Evolutionary conservation across 2,113 vertebrate species (phyloP), one percentile per base, ranked within the genome.

Genomic region (Camelus bactrianus): DNA sequence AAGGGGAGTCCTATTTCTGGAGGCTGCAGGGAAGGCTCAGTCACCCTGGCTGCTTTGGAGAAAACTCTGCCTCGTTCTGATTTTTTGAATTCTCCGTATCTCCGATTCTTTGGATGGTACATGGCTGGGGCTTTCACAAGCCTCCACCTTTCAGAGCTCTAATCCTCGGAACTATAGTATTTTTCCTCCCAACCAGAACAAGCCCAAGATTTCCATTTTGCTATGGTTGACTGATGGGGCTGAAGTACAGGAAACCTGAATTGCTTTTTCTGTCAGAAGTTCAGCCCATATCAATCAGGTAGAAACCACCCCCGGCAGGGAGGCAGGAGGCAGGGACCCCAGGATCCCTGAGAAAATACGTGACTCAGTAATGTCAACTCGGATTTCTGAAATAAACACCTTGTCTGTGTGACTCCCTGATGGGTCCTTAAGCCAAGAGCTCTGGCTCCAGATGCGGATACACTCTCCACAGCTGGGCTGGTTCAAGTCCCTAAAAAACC

Each of bases 341-440:
- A 20, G 46, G 35, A 15, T 67, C n/a, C 62, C 28, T 54, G 56
- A 82, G 14, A 83, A 48, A 79, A 14, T 20, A 9, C 0, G 9
- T n/a, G 50, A 75, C 32, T 58, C 15, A 46, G 46, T 24, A 22
- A 70, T 16, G 26, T 9, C 35, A 60, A 32, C 7, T 65, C 64
- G 62, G 82, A 69, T 85, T 90, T 93, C 76, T 48, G 65, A 91
- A 89, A 95, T 52, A 85, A 77, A 86, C 35, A 42, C 16, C 32
- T 82, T 77, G 76, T 67, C n/a, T 0, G 0, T 58, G n/a, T 30
- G 35, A 56, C 46, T 35, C 6, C 17, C 12, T 22, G 35, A n/a
- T 48, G 26, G 38, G 26, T 92, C 60, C 30, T 82, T 48, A 60
- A 58, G 77, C 42, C 83, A n/a, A 62, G 52, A 50, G 65, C 24